phyloP scores from a whole-genome alignment of 2,113 vertebrate species.

The Gopherus evgoodei region DNA sequence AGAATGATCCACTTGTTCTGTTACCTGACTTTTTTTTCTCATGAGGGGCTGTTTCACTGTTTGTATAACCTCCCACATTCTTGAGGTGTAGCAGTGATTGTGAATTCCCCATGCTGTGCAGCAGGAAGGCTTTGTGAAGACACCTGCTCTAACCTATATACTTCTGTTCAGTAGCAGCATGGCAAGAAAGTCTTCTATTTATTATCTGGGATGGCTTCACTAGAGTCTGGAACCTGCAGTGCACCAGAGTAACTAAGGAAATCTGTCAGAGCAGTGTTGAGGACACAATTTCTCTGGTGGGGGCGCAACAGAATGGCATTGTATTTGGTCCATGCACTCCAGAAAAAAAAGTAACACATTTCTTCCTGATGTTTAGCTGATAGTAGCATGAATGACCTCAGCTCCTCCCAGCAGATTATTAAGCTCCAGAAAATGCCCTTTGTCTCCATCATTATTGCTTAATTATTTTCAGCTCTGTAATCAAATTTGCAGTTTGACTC shows the following conservation, averaged over 20 bases:
- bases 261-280: constrained; percentile 25
- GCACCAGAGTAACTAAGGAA: constrained; percentile 63
- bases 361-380: constrained; percentile 47
- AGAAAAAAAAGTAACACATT: constrained; percentile 25
- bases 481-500: constrained; percentile 69
- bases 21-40: background rate
- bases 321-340: constrained; percentile 24
- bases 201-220: constrained; percentile 20
- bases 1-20: background rate
- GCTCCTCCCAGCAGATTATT: constrained; percentile 63
- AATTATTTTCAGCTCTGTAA: constrained; percentile 73
- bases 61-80: background rate
- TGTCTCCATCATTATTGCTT: constrained; percentile 52
- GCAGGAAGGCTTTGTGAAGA: background rate
- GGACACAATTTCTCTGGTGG: constrained; percentile 45
- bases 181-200: background rate
- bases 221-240: constrained; percentile 20
- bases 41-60: background rate
- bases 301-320: constrained; percentile 5
- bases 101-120: background rate
- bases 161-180: background rate
- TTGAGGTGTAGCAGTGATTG: background rate
- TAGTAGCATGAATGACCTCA: constrained; percentile 49
- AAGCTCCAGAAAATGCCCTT: constrained; percentile 61
- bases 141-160: constrained; percentile 2